Evolutionary conservation across 2,113 vertebrate genomes (phyloP).

Genomic region (Steatornis caripensis): DNA sequence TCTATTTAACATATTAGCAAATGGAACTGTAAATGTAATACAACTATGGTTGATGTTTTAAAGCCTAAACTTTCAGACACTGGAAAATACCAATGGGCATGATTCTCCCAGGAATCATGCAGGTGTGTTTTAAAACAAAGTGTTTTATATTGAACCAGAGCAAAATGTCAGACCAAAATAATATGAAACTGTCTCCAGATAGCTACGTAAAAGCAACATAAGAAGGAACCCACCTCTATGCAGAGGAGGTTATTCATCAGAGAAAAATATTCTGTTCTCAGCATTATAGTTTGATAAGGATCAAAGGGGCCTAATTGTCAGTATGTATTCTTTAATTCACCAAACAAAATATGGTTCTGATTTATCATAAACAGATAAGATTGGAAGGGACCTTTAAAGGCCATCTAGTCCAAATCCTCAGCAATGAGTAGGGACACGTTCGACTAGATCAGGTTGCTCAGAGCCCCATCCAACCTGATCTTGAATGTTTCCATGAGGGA

Average conservation of each 20-base stretch:
- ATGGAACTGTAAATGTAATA: background rate
- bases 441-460: background rate
- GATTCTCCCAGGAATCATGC: background rate
- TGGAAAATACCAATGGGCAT: background rate
- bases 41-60: background rate
- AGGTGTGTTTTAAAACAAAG: background rate
- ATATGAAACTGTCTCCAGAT: slow-evolving; percentile 4
- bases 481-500: background rate
- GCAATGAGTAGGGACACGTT: background rate
- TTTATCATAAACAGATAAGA: background rate
- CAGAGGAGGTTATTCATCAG: background rate
- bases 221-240: background rate
- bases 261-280: background rate
- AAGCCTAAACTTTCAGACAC: background rate
- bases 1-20: background rate
- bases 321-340: background rate
- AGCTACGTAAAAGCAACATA: background rate
- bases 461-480: background rate
- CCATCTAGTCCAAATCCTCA: background rate
- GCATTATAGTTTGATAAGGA: background rate
- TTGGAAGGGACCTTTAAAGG: background rate
- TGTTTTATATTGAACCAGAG: slow-evolving; percentile 22
- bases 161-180: slow-evolving; percentile 41
- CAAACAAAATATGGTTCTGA: background rate
- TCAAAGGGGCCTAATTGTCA: background rate